Conservation (phyloP, 2,888 invertebrate genomes). For the Cerastoderma edule region DNA sequence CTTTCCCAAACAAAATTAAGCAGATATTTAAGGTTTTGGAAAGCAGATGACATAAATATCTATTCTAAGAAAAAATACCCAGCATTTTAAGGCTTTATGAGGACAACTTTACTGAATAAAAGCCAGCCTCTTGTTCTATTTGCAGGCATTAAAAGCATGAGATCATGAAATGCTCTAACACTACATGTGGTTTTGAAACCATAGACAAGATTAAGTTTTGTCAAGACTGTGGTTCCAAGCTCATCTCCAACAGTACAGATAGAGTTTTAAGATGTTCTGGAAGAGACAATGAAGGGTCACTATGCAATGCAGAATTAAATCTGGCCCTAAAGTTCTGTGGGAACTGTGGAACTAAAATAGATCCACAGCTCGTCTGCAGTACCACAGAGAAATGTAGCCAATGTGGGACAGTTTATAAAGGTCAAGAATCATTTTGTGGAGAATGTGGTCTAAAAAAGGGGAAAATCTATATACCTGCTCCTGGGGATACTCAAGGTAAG, state of each 20-base stretch:
- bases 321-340: constrained; percentile 32
- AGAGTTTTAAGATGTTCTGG: constrained; percentile 32
- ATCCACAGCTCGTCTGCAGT: constrained; percentile 19
- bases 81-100: too few species aligned
- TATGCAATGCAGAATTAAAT: constrained; percentile 35
- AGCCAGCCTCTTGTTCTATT: too few species aligned
- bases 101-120: too few species aligned
- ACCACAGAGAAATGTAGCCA: neutral
- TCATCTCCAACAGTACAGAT: constrained; percentile 13
- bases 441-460: constrained; percentile 31
- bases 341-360: constrained; percentile 39
- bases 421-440: constrained; percentile 21
- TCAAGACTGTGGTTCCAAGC: constrained; percentile 40
- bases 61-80: too few species aligned
- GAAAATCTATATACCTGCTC: neutral
- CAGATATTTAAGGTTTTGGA: too few species aligned
- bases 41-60: too few species aligned
- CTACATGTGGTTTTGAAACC: constrained; percentile 26
- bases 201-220: constrained; percentile 30
- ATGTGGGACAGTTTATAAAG: constrained; percentile 9
- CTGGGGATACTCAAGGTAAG: neutral
- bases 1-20: too few species aligned
- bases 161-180: constrained; percentile 39
- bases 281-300: constrained; percentile 25
- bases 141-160: too few species aligned